phyloP scores from a whole-genome alignment of 1,140 invertebrate species.

The Scylla paramamosain region DNA sequence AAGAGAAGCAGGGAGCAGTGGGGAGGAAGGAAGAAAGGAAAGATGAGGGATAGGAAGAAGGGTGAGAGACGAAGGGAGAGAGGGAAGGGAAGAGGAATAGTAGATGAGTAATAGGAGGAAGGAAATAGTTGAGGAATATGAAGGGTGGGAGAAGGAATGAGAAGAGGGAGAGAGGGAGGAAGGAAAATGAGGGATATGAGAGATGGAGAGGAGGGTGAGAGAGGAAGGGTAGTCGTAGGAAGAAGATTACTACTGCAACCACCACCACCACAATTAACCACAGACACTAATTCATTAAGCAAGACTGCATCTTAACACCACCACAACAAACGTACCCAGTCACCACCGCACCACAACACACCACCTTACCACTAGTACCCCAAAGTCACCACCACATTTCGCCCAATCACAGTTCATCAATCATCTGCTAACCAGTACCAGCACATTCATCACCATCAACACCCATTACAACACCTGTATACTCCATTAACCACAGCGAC shows the following conservation, averaged over 20 bases:
- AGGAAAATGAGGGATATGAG: not conserved
- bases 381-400: not conserved
- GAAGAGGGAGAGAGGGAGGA: too few relatives aligned
- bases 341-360: not conserved
- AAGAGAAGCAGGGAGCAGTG: not conserved
- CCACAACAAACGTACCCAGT: not conserved
- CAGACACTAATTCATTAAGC: not conserved
- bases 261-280: not conserved
- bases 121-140: not conserved
- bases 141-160: not conserved
- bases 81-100: not conserved
- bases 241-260: too few relatives aligned
- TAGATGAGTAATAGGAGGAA: not conserved
- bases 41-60: not conserved
- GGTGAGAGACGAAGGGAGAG: not conserved
- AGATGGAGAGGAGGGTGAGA: not conserved
- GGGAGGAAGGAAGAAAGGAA: not conserved
- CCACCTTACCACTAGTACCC: not conserved
- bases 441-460: not conserved
- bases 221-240: not conserved
- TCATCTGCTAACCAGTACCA: not conserved
- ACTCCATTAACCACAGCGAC: not conserved
- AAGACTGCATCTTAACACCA: not conserved
- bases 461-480: not conserved
- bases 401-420: not conserved